Evolutionary conservation across 2,113 vertebrate genomes (phyloP), one percentile per base, ranked within the genome.

Genomic region (Oryzias woworae): DNA sequence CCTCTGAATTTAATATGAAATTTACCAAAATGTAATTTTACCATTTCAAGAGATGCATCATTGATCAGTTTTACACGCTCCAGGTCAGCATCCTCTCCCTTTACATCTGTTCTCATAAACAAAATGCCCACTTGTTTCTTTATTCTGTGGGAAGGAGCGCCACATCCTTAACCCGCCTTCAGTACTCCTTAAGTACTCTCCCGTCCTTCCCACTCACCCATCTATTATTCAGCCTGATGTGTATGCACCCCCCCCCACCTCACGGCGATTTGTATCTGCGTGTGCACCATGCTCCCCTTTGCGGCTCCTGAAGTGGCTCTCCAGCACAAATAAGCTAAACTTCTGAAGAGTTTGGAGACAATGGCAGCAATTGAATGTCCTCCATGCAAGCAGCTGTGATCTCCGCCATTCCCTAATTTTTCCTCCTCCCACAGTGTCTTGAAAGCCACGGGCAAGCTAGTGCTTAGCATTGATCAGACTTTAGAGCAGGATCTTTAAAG

Each of bases 321-420:
- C 42, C 20, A 62, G 65, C 77, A 84, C 76, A 83, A 84, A 85
- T 83, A 70, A 58, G 66, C 54, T 17, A 17, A 7, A 66, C 79
- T 89, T 92, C 89, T 90, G 89, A 92, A 75, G 82, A 73, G 57
- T 54, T 15, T 10, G n/a, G 50, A 67, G 79, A 88, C 85, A 89
- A 85, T 75, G 20, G 71, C 47, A 5, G 22, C 3, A 14, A 66
- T 69, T 1, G 16, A 7, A 44, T 62, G 53, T 43, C 7, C 66
- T 20, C 52, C 67, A 48, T 75, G 56, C 23, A 57, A 60, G 31
- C 43, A 45, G 26, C 55, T 69, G 54, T 77, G 66, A 65, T 73
- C 63, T 74, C 58, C 64, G 24, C 36, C 7, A 20, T 36, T 1
- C 45, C 49, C 20, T 59, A 42, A 24, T 52, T 15, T 14, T 5